Evolutionary conservation across 2,113 vertebrate genomes (phyloP).

Genomic region (Pithys albifrons): DNA sequence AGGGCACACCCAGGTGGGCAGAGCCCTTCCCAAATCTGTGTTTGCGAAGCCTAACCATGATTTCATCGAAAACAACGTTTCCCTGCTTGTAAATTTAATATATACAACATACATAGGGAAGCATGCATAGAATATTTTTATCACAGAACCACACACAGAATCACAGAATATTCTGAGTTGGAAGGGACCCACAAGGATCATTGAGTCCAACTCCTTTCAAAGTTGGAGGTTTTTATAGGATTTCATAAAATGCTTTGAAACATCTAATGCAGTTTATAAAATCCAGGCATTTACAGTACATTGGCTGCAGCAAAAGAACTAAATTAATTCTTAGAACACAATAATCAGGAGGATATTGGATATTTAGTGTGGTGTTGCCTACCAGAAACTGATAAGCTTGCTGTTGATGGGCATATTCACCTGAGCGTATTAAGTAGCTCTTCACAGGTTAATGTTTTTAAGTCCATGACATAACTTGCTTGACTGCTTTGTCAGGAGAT

Average conservation of each 20-base stretch:
- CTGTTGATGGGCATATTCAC: background rate
- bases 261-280: background rate
- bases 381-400: background rate
- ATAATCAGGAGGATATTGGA: background rate
- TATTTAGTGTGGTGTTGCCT: background rate
- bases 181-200: too few relatives aligned
- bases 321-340: background rate
- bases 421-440: background rate
- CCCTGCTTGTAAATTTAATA: background rate
- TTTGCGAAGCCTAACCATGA: too few relatives aligned
- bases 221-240: background rate
- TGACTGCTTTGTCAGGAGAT: background rate
- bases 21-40: too few relatives aligned
- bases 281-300: background rate
- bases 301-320: background rate
- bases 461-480: background rate
- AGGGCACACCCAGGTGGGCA: too few relatives aligned
- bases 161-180: too few relatives aligned
- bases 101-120: background rate
- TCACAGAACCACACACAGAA: background rate
- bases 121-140: background rate
- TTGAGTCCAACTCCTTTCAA: background rate
- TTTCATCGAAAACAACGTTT: background rate
- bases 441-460: background rate
- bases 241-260: background rate